Evolutionary conservation across 2,113 vertebrate genomes (phyloP), one percentile per base, ranked within the genome.

Genomic region (Guaruba guarouba): DNA sequence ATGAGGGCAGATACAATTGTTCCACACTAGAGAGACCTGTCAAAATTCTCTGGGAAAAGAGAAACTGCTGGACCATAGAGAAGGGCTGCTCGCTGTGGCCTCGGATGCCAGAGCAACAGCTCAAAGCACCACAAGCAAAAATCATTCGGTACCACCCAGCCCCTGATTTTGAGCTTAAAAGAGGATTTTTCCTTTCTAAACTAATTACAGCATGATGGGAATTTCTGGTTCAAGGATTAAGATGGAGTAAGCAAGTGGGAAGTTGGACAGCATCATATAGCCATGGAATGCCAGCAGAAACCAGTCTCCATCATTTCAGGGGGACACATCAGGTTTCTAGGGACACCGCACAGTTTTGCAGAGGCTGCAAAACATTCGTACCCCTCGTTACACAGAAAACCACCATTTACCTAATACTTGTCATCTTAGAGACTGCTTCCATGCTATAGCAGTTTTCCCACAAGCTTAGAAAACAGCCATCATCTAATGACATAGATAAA

Each of bases 1-100:
- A 97, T 93, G 92, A 97, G 96, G 95, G 96, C 97, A 97, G 93
- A 96, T 96, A 94, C 63, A 24, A 95, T 96, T 96, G 93, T 95
- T 95, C 91, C n/a, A 10, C 91, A 62, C 90, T 89, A 76, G 88
- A 97, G 77, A 86, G 77, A 92, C 87, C 92, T 96, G 93, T 97
- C 97, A 97, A 86, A 97, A 96, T 93, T 94, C 74, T 95, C 89
- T 83, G 94, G n/a, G 80, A 90, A 95, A 90, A 96, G 81, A 96
- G 88, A 91, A 96, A 93, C 83, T 91, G 76, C 90, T 89, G 86
- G 93, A 93, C 86, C 75, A 80, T 44, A 76, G 79, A 90, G 69
- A 75, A 82, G 43, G 44, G 74, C 74, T 69, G 61, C 66, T 93
- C 16, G 4, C 76, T 46, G 76, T 1, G 8, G 82, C 76, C 73